Conservation (phyloP, 2,888 invertebrate species). For the Halocaridina rubra region DNA sequence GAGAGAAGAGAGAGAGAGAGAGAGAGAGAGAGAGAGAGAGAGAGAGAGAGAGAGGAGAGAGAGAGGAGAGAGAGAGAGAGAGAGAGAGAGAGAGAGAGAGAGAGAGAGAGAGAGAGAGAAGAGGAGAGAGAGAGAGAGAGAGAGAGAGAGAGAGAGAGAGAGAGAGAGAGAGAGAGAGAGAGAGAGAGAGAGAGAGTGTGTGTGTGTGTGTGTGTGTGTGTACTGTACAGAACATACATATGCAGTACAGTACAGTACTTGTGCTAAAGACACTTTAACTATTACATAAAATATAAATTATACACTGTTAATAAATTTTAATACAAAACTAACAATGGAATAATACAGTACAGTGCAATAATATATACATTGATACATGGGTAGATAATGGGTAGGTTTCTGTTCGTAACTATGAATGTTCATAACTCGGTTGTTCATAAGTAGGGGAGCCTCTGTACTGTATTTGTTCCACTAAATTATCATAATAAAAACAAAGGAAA, state of each 20-base stretch:
- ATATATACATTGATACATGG: too few relatives aligned
- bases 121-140: neutral
- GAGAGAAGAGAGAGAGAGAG: neutral
- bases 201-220: neutral
- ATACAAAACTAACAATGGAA: too few relatives aligned
- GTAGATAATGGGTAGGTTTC: too few relatives aligned
- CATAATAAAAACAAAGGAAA: neutral
- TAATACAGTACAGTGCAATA: too few relatives aligned
- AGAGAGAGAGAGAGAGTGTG: neutral
- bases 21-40: neutral
- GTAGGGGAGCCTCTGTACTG: too few relatives aligned
- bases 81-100: neutral
- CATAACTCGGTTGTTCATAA: too few relatives aligned
- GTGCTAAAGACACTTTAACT: too few relatives aligned
- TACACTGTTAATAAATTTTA: too few relatives aligned
- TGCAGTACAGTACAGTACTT: too few relatives aligned
- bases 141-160: neutral
- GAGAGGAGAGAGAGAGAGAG: neutral
- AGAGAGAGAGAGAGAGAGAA: neutral
- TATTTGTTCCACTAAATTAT: neutral
- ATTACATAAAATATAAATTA: too few relatives aligned
- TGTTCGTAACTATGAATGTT: too few relatives aligned
- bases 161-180: neutral
- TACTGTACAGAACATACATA: too few relatives aligned
- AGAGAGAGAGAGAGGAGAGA: neutral